These are phyloP conservation scores for Eupeodes latifasciatus DNA, from an alignment of 2,888 invertebrate species.

Conservation along the genomic window DNA sequence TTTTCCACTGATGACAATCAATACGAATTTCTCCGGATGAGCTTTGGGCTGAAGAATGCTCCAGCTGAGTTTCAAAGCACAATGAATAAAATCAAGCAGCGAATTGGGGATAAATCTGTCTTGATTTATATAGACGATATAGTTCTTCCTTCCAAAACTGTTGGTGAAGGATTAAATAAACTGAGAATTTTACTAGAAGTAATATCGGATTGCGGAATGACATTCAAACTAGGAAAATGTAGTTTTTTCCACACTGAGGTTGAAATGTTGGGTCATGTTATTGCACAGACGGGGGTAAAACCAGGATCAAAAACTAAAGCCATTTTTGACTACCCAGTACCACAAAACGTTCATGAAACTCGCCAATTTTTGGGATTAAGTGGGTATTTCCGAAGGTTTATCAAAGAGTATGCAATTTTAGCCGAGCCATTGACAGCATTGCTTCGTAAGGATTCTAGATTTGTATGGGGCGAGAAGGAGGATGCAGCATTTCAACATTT, in stretches of 20 bases:
- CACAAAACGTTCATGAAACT: constrained; percentile 2
- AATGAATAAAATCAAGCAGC: constrained; percentile 17
- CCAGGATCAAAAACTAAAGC: constrained; percentile 1
- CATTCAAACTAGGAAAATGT: constrained; percentile 24
- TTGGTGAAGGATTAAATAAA: constrained; percentile 22
- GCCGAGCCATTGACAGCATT: too few species aligned
- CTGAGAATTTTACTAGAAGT: constrained; percentile 2
- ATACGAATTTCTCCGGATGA: constrained; percentile 21
- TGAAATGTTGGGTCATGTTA: constrained; percentile 1
- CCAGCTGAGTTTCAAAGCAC: constrained; percentile 6
- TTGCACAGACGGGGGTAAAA: not conserved
- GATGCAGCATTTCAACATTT: not conserved
- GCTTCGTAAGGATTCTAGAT: too few species aligned
- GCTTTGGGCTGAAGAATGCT: too few species aligned
- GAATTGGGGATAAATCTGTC: constrained; percentile 12
- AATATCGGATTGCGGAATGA: not conserved
- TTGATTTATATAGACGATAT: constrained; percentile 34
- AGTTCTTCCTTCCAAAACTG: constrained; percentile 20
- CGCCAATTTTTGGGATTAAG: not conserved
- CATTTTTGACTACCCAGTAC: not conserved
- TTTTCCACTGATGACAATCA: constrained; percentile 13
- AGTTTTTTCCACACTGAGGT: constrained; percentile 22
- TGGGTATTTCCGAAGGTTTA: constrained; percentile 16
- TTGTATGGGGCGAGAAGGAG: too few species aligned
- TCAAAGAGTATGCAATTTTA: not conserved